Evolutionary conservation across 2,113 vertebrate species (phyloP).

Genomic region (Centropus bengalensis): DNA sequence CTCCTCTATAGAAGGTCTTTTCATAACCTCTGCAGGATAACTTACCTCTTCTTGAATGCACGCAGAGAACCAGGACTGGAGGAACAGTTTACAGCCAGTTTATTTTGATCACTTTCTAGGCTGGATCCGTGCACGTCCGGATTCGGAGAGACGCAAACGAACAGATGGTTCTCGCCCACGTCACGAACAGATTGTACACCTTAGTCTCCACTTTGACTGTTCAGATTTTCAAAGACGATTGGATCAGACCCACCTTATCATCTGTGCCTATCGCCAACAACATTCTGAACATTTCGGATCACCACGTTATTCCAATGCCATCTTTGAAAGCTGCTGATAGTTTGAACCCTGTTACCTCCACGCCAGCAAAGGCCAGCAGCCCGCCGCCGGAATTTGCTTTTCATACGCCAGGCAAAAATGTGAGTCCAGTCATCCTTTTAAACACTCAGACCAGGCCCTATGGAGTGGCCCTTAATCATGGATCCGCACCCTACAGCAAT

Average conservation of each 20-base stretch:
- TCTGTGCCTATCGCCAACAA: slow-evolving; percentile 79
- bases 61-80: neutral
- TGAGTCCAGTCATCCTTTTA: slow-evolving; percentile 83
- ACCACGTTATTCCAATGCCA: slow-evolving; percentile 78
- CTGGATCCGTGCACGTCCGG: slow-evolving; percentile 93
- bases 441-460: slow-evolving; percentile 84
- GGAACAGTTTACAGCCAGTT: neutral
- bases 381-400: slow-evolving; percentile 96
- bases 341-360: slow-evolving; percentile 86
- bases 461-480: slow-evolving; percentile 82
- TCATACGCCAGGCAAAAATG: slow-evolving; percentile 88
- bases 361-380: slow-evolving; percentile 88
- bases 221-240: slow-evolving; percentile 98
- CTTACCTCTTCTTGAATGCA: neutral
- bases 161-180: slow-evolving; percentile 97
- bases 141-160: slow-evolving; percentile 97
- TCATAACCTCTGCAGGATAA: neutral
- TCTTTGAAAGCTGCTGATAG: slow-evolving; percentile 72
- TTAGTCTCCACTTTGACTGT: slow-evolving; percentile 92
- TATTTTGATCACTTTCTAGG: slow-evolving; percentile 76
- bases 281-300: slow-evolving; percentile 82
- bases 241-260: slow-evolving; percentile 87
- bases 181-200: slow-evolving; percentile 90
- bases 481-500: slow-evolving; percentile 75
- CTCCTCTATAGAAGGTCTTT: neutral